These are phyloP conservation scores for Arge pagana DNA, from an alignment of 2,888 invertebrate genomes.

Conservation along the genomic window DNA sequence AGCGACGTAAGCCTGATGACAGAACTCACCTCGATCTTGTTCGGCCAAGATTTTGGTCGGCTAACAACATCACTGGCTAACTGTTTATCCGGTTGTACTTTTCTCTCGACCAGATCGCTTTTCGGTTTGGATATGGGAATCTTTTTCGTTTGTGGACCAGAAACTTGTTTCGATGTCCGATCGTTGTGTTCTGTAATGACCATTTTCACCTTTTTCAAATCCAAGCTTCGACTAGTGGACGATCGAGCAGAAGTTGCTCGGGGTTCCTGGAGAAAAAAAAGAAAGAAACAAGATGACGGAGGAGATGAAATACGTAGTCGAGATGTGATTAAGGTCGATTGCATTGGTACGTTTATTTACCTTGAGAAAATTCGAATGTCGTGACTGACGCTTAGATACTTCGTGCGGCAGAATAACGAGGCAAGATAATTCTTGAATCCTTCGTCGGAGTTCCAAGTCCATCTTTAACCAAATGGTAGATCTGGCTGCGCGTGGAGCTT, in stretches of 20 bases:
- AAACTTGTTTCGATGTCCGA: constrained; percentile 43
- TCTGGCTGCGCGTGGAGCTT: constrained; percentile 69
- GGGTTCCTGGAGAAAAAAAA: constrained; percentile 40
- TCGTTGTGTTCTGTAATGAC: constrained; percentile 55
- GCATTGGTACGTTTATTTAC: constrained; percentile 28
- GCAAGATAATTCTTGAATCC: constrained; percentile 69
- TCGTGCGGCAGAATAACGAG: constrained; percentile 59
- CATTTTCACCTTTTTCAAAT: constrained; percentile 56
- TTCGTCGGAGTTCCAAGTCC: constrained; percentile 66
- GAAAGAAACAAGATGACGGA: constrained; percentile 6
- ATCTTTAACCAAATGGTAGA: constrained; percentile 70
- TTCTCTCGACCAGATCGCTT: constrained; percentile 54
- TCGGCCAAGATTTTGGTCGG: constrained; percentile 55
- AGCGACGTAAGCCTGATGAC: no score
- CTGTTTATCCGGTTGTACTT: constrained; percentile 48
- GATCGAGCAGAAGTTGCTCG: constrained; percentile 45
- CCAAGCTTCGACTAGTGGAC: constrained; percentile 47
- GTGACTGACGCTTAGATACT: constrained; percentile 50
- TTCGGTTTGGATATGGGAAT: constrained; percentile 48
- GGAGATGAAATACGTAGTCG: constrained; percentile 3
- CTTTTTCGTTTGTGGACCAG: constrained; percentile 37
- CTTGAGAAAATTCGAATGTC: constrained; percentile 52
- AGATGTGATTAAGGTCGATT: background rate
- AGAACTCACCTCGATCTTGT: constrained; percentile 50
- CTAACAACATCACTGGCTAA: constrained; percentile 32